phyloP scores from a whole-genome alignment of 2,797 vertebrate genomes.

The Antrozous pallidus region DNA sequence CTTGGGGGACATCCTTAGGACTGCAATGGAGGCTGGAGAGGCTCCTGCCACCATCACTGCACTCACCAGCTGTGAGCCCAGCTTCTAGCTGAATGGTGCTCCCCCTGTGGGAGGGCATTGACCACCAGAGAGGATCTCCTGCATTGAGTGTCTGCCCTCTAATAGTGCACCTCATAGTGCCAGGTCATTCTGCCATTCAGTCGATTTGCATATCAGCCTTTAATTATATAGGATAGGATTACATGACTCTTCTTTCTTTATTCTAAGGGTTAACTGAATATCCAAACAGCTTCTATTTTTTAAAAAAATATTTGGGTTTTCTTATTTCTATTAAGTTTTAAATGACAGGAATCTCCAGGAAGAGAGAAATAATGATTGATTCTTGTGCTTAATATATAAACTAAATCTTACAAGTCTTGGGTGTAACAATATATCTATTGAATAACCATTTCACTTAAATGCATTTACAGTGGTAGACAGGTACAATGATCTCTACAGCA shows the following conservation, averaged over 20 bases:
- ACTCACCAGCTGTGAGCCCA: too few species aligned
- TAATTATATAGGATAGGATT: background rate
- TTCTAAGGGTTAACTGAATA: background rate
- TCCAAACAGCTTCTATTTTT: background rate
- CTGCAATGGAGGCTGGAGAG: too few species aligned
- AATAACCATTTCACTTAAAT: constrained; percentile 46
- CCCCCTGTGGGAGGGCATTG: too few species aligned
- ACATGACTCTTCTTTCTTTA: background rate
- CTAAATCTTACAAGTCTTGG: background rate
- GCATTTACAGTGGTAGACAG: background rate
- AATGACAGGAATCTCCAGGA: background rate
- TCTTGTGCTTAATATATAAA: background rate
- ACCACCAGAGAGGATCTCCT: too few species aligned
- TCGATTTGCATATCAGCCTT: too few species aligned
- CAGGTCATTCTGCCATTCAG: too few species aligned
- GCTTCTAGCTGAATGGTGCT: too few species aligned
- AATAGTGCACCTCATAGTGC: too few species aligned
- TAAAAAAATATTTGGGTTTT: constrained; percentile 16
- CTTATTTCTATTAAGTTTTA: constrained; percentile 36
- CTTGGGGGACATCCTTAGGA: too few species aligned
- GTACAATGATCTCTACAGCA: background rate
- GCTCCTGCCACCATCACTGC: too few species aligned
- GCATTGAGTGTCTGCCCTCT: too few species aligned
- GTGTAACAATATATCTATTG: background rate
- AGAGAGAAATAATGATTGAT: background rate